A percentile compares a stretch with the other conserved stretches of the same genome.
phyloP scores from a whole-genome alignment of 2,888 invertebrate species.

The Drosophila ustulata region DNA sequence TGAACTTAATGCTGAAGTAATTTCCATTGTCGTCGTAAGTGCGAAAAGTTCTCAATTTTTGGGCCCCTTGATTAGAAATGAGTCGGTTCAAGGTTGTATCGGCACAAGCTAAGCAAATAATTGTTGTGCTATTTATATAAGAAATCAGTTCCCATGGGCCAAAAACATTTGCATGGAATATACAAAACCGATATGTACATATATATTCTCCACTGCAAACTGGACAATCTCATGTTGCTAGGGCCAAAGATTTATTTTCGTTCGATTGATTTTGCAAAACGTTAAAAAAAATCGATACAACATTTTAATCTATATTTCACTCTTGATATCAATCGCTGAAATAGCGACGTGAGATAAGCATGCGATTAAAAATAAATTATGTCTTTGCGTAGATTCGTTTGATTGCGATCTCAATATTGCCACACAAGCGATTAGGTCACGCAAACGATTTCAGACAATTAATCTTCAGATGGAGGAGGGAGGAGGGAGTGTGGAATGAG shows the following conservation, averaged over 20 bases:
- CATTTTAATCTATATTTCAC: conserved; percentile 1
- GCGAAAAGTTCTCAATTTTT: neutral
- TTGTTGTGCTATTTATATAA: neutral
- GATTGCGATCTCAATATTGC: neutral
- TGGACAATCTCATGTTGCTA: neutral
- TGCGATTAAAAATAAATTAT: conserved; percentile 4
- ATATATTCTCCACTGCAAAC: neutral
- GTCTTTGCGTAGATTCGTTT: neutral
- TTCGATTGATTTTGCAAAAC: neutral
- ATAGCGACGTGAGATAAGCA: neutral
- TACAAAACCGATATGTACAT: neutral
- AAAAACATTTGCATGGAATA: neutral
- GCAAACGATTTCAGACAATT: conserved; percentile 33
- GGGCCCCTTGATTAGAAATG: neutral
- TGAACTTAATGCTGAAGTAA: neutral
- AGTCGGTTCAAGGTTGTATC: neutral
- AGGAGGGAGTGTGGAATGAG: neutral
- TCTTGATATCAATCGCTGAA: neutral
- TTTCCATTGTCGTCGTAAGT: neutral
- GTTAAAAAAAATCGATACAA: neutral
- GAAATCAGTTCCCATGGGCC: neutral
- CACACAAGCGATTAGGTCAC: neutral
- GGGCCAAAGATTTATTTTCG: neutral
- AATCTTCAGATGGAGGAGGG: conserved; percentile 31
- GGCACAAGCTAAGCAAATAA: neutral